Base-by-base conservation (phyloP, 1,140 invertebrate species). In the Mercenaria mercenaria region DNA sequence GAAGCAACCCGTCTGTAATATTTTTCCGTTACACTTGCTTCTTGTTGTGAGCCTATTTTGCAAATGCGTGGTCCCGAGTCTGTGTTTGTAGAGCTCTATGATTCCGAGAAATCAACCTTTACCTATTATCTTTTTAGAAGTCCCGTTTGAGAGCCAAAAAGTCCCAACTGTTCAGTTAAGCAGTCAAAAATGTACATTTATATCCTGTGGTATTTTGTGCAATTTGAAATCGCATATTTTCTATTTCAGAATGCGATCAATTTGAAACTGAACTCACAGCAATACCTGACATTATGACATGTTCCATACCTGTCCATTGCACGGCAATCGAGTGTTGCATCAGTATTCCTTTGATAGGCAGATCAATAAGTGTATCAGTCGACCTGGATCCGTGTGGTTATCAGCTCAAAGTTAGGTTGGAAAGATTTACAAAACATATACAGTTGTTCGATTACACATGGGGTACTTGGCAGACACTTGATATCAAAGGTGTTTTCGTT, bases 321-420 rank as follows among this genome's bases (percentile, higher is more conserved):
- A 89, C 87, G 20, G 77, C 34, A 20, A 76, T 89, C n/a, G 26
- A 82, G n/a, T 89, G 87, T 59, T 89, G 87, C 61, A 37, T 89
- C 6, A 29, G 56, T 11, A 37, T 82, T 13, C 39, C 61, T 20
- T 47, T 80, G 13, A 50, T 89, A 6, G 37, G 47, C 4, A 61
- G 47, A 52, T 81, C 87, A 34, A 20, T 89, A n/a, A 11, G 13
- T n/a, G 18, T 52, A 4, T 52, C 34, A n/a, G 64, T 81, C n/a
- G 64, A 72, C 20, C 41, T 89, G 2, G 77, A 89, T 69, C 4
- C 67, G 8, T 89, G 87, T 32, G 11, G 23, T 15, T 50, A 82
- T 23, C 32, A 74, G 59, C 64, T 89, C 13, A 89, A 61, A 29
- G 1, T 89, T 10, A 32, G 15, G 1, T 59, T 89, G 11, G 87